phyloP scores from a whole-genome alignment of 2,797 vertebrate species.

The Meda fulgida region DNA sequence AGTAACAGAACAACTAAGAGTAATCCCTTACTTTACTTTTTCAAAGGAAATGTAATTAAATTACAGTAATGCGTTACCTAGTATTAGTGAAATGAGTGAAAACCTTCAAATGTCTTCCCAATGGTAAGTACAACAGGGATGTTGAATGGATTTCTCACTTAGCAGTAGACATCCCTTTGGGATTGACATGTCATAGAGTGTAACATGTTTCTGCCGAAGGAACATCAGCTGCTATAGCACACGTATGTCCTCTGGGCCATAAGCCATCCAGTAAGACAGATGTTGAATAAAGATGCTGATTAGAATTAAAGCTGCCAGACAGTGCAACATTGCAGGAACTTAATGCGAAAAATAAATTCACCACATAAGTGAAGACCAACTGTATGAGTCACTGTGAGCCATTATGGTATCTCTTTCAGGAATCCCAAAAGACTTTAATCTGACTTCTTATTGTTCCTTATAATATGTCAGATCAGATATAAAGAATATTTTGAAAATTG shows the following conservation, averaged over 20 bases:
- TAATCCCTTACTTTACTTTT: not conserved
- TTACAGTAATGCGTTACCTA: not conserved
- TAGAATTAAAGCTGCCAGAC: not conserved
- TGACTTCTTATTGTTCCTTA: not conserved
- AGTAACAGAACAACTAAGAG: not conserved
- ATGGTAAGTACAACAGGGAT: not conserved
- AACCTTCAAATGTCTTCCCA: not conserved
- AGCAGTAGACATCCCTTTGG: not conserved
- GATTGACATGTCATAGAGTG: not conserved
- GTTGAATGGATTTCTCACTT: not conserved
- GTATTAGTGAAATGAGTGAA: not conserved
- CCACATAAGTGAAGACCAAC: not conserved
- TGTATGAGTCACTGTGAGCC: not conserved
- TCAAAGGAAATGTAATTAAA: not conserved
- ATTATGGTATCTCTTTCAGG: not conserved
- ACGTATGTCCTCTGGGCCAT: not conserved
- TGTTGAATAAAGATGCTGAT: not conserved
- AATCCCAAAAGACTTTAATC: not conserved
- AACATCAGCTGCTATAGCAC: conserved; percentile 15
- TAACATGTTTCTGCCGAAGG: not conserved
- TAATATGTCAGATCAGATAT: not conserved
- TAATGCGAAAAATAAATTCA: not conserved
- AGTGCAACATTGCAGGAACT: not conserved
- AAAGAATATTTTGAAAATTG: not conserved
- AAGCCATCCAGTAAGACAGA: conserved; percentile 6